Conservation (phyloP, 2,113 vertebrate species). For the Puntigrus tetrazona region DNA sequence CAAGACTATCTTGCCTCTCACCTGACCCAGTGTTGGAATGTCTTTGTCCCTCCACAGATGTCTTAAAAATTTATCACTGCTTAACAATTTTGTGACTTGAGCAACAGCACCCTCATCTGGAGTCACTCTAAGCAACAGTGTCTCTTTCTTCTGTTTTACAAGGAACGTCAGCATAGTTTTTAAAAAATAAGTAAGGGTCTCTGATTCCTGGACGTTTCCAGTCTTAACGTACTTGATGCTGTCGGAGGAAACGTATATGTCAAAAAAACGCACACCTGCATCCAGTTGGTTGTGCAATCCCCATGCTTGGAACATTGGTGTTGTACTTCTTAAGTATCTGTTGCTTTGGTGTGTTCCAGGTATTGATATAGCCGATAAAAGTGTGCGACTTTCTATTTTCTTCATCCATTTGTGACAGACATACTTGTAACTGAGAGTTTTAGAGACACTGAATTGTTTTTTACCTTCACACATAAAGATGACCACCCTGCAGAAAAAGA, state of each 20-base stretch:
- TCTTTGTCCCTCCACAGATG: conserved; percentile 36
- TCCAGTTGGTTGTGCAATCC: conserved; percentile 63
- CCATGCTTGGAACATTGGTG: conserved; percentile 60
- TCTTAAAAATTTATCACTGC: neutral
- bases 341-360: conserved; percentile 69
- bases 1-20: conserved; percentile 66
- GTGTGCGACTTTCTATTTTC: conserved; percentile 47
- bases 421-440: neutral
- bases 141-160: conserved; percentile 42
- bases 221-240: conserved; percentile 13
- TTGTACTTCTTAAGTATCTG: conserved; percentile 36
- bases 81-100: neutral
- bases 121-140: conserved; percentile 63
- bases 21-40: conserved; percentile 59
- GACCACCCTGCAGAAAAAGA: neutral
- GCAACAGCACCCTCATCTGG: conserved; percentile 36
- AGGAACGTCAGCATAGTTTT: conserved; percentile 55
- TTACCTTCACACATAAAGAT: conserved; percentile 14
- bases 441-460: neutral
- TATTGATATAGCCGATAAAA: conserved; percentile 64
- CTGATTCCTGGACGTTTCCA: conserved; percentile 18
- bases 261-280: conserved; percentile 67
- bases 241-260: conserved; percentile 51
- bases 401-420: conserved; percentile 63
- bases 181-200: conserved; percentile 46